phyloP scores from a whole-genome alignment of 2,797 vertebrate genomes.

The Urosaurus nigricauda region DNA sequence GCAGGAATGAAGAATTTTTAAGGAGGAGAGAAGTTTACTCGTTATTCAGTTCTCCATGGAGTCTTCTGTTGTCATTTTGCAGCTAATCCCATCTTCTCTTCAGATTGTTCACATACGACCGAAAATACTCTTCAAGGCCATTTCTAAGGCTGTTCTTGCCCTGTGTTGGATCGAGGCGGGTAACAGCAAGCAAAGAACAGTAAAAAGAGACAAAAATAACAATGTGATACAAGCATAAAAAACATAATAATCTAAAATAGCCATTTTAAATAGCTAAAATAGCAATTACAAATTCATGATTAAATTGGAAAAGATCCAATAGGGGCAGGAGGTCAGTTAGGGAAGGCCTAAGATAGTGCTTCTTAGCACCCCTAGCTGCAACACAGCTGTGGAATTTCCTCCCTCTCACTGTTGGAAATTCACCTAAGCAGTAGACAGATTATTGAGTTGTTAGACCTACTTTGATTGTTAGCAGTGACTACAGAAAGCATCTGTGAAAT shows the following conservation, averaged over 20 bases:
- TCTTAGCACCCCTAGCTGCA: neutral
- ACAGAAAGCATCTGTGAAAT: neutral
- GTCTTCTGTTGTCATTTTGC: conserved; percentile 85
- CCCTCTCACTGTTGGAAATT: neutral
- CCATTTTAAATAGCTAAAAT: too few relatives aligned
- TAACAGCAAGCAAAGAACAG: too few relatives aligned
- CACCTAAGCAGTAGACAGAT: neutral
- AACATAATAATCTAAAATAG: too few relatives aligned
- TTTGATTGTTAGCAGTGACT: neutral
- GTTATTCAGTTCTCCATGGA: conserved; percentile 88
- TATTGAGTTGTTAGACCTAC: too few relatives aligned
- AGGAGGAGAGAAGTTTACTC: conserved; percentile 81
- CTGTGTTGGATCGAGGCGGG: too few relatives aligned
- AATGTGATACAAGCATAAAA: too few relatives aligned
- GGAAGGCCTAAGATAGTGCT: neutral
- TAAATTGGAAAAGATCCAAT: too few relatives aligned
- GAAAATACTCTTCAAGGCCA: conserved; percentile 89
- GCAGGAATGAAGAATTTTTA: neutral
- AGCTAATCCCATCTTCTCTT: conserved; percentile 86
- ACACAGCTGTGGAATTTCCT: neutral
- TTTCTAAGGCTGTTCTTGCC: conserved; percentile 83
- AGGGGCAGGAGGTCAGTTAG: too few relatives aligned
- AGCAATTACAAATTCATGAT: too few relatives aligned
- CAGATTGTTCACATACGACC: conserved; percentile 88
- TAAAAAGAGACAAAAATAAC: too few relatives aligned